Evolutionary conservation across 1,140 invertebrate genomes (phyloP), one percentile per base, ranked within the genome.

Genomic region (Epicauta chinensis): DNA sequence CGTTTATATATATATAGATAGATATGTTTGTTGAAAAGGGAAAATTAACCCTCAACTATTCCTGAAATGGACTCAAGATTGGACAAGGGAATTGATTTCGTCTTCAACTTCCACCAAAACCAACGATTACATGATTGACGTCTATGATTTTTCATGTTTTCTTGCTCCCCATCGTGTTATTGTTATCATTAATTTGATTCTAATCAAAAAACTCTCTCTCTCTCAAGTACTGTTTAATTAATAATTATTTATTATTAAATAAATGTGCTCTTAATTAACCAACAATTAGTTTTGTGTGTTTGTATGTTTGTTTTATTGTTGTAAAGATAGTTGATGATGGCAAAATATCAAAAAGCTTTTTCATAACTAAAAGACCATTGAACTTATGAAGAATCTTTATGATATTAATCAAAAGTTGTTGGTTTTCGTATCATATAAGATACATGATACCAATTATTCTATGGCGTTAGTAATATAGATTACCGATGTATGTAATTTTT

Each of bases 261-360:
- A 36, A 47, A 47, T 47, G 36, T 36, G 45, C 45, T 10, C 13
- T 23, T 47, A 47, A 47, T 47, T 36, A 47, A 12, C n/a, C 32
- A 15, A 45, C 43, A n/a, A 45, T 45, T 36, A 47, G 36, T 47
- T 47, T 14, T 9, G 12, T 37, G 3, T 2, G 31, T 34, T 16
- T 47, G 13, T 30, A 23, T 43, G 23, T 17, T 12, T 17, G 23
- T 23, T n/a, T n/a, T n/a, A n/a, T n/a, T n/a, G 7, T 23, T 23
- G 4, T 7, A 1, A 23, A 23, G 23, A 23, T 7, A 23, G 23
- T 23, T 23, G 7, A 7, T 23, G 23, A 31, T 46, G 32, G 45
- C 31, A 47, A 47, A 36, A 47, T 47, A 47, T 47, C 45, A 47
- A 36, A n/a, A 23, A 34, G 32, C 45, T 34, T 14, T 16, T n/a